Conservation (phyloP, 1,140 invertebrate species). For the Oreohelix idahoensis region DNA sequence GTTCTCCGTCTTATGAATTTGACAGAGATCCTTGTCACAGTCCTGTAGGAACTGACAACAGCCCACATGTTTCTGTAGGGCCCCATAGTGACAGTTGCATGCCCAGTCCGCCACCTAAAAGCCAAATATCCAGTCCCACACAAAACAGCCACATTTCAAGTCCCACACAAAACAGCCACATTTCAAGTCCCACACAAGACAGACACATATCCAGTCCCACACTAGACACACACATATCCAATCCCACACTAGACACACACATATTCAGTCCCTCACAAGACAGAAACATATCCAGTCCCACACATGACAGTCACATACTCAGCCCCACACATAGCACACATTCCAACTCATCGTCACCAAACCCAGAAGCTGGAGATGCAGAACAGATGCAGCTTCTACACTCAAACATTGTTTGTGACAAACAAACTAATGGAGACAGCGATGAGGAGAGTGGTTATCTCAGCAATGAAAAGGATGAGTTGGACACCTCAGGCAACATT, state of each 20-base stretch:
- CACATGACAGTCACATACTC: no score
- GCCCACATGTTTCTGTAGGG: background rate
- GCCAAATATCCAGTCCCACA: no score
- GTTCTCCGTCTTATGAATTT: background rate
- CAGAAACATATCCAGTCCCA: no score
- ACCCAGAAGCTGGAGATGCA: background rate
- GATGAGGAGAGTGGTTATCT: conserved; percentile 5
- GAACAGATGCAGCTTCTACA: background rate
- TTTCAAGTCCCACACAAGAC: no score
- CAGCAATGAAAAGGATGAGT: background rate
- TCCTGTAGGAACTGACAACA: background rate
- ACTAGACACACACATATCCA: no score
- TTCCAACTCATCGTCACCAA: background rate
- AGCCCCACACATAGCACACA: background rate
- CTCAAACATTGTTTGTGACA: background rate
- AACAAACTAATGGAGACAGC: background rate
- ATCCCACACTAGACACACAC: no score
- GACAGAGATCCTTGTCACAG: background rate
- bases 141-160: no score
- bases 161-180: no score
- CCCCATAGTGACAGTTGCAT: background rate
- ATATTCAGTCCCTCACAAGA: no score
- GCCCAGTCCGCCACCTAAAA: background rate
- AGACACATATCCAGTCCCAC: no score
- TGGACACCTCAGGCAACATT: background rate